phyloP scores from a whole-genome alignment of 2,113 vertebrate genomes.

The Gopherus evgoodei region DNA sequence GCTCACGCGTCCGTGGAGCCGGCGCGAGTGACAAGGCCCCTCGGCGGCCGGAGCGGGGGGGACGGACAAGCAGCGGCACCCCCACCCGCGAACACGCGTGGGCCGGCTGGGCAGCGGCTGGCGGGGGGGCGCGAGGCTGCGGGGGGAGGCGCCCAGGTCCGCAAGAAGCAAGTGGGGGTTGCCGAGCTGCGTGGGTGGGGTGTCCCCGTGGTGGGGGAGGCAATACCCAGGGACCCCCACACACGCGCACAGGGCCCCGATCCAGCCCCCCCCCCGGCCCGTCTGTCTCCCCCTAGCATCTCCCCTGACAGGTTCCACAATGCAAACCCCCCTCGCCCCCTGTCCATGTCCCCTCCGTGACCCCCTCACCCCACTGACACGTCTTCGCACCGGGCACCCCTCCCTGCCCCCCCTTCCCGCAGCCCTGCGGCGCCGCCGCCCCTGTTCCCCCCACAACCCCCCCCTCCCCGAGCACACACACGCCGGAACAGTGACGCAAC shows the following conservation, averaged over 20 bases:
- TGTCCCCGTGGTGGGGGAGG: not conserved
- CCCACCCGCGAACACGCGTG: not conserved
- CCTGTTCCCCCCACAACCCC: not conserved
- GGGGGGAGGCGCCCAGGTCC: not conserved
- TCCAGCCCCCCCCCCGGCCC: accelerated
- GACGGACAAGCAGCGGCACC: too few species aligned
- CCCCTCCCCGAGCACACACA: not conserved
- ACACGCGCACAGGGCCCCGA: not conserved
- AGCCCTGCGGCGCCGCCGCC: conserved; percentile 18
- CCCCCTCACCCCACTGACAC: not conserved
- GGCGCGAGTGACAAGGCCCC: not conserved
- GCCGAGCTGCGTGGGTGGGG: not conserved
- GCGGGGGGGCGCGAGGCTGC: not conserved
- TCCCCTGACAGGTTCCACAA: too few species aligned
- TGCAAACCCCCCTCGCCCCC: too few species aligned
- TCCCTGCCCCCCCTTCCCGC: not conserved
- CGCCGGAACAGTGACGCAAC: conserved; percentile 26
- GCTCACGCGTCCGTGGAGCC: not conserved
- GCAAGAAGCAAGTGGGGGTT: not conserved
- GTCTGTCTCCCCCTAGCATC: too few species aligned
- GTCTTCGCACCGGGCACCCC: not conserved
- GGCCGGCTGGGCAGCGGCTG: not conserved
- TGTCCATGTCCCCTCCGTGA: not conserved
- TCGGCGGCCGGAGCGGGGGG: not conserved
- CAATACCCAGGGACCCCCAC: not conserved